These are phyloP conservation scores for Triplophysa dalaica DNA, from an alignment of 2,113 vertebrate species.

Conservation along the genomic window DNA sequence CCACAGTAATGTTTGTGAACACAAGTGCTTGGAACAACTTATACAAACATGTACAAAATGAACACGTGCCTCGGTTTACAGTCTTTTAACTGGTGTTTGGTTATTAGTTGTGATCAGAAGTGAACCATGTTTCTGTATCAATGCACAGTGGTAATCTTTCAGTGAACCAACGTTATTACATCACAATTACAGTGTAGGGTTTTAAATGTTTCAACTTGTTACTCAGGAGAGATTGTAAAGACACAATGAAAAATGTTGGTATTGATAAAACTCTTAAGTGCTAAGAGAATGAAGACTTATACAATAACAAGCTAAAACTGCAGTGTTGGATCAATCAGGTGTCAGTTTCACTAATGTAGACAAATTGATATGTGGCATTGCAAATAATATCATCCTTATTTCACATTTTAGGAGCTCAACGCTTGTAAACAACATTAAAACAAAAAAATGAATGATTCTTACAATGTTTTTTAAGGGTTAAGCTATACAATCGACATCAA, in stretches of 20 bases:
- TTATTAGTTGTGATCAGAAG: constrained; percentile 16
- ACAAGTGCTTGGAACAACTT: background rate
- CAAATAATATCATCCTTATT: constrained; percentile 55
- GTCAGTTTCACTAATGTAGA: background rate
- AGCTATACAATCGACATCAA: background rate
- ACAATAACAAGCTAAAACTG: no score
- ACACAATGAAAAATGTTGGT: background rate
- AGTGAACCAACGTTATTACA: background rate
- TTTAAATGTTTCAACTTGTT: background rate
- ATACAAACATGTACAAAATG: background rate
- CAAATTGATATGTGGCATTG: constrained; percentile 49
- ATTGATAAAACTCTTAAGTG: background rate
- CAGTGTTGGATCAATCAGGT: background rate
- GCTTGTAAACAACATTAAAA: constrained; percentile 3
- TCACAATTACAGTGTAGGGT: background rate
- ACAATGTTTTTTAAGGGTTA: background rate
- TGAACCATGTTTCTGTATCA: background rate
- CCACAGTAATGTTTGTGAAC: constrained; percentile 20
- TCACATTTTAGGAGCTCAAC: constrained; percentile 66
- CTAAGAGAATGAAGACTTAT: constrained; percentile 1
- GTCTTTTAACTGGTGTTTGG: background rate
- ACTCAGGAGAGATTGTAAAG: background rate
- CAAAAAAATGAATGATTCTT: no score
- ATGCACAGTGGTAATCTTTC: constrained; percentile 25
- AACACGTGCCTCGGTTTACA: background rate